Percentiles rank a stretch among this genome's conserved stretches.
phyloP scores from a whole-genome alignment of 2,797 vertebrate species.

The Salmo trutta region DNA sequence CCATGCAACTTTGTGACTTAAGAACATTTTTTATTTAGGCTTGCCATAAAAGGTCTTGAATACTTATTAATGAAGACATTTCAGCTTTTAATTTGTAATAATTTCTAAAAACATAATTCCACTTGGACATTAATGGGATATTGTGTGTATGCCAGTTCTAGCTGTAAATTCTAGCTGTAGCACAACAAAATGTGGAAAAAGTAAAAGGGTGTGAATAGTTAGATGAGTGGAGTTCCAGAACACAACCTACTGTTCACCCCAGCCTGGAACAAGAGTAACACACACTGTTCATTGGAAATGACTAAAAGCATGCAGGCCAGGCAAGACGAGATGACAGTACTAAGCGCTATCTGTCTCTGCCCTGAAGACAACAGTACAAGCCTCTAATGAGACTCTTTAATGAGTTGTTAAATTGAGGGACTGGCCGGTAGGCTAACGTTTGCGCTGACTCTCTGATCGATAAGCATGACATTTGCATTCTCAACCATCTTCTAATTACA shows the following conservation, averaged over 20 bases:
- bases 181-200: not conserved
- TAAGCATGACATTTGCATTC: conserved; percentile 63
- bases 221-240: not conserved
- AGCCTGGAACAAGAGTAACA: not conserved
- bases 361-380: conserved; percentile 41
- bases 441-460: conserved; percentile 54
- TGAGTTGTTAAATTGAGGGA: conserved; percentile 54
- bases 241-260: conserved; percentile 37
- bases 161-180: too few relatives aligned
- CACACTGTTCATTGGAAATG: not conserved
- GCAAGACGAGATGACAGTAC: conserved; percentile 25
- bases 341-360: conserved; percentile 16
- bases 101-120: too few relatives aligned
- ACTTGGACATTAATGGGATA: too few relatives aligned
- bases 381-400: conserved; percentile 64
- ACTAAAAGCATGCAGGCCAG: not conserved
- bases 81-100: not conserved
- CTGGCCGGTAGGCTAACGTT: conserved; percentile 22
- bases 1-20: too few relatives aligned
- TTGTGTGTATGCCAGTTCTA: too few relatives aligned
- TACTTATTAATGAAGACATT: not conserved
- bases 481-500: conserved; percentile 44
- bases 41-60: too few relatives aligned
- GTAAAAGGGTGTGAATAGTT: not conserved
- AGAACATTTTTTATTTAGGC: too few relatives aligned